These are phyloP conservation scores for Microctonus hyperodae DNA, from an alignment of 2,888 invertebrate species.

Conservation along the genomic window DNA sequence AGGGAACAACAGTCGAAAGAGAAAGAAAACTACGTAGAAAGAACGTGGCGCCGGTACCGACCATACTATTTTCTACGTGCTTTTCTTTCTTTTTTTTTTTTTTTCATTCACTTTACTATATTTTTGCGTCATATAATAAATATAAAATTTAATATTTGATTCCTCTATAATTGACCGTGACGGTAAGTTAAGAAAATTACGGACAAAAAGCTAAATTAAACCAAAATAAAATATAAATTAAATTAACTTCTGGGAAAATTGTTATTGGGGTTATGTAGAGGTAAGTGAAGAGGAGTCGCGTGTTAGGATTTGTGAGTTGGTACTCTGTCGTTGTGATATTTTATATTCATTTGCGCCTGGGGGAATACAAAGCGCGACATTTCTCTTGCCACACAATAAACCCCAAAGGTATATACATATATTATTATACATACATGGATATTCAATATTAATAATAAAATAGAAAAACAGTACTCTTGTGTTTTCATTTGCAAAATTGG, in stretches of 20 bases:
- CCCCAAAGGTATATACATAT: background rate
- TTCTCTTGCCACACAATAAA: constrained; percentile 19
- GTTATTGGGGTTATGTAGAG: too few species aligned
- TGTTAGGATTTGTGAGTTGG: constrained; percentile 11
- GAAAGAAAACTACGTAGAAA: constrained; percentile 37
- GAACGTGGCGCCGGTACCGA: constrained; percentile 24
- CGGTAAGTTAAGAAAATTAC: background rate
- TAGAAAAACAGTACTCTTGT: too few species aligned
- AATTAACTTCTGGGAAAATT: background rate
- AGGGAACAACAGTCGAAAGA: constrained; percentile 21
- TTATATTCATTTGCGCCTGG: constrained; percentile 16
- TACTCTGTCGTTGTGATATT: constrained; percentile 5
- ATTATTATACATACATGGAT: background rate
- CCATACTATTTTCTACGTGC: background rate
- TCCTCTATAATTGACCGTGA: background rate
- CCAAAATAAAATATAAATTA: background rate
- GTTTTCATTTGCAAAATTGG: too few species aligned
- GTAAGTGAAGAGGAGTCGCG: background rate
- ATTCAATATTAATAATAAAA: background rate
- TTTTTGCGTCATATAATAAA: too few species aligned
- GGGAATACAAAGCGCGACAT: constrained; percentile 29
- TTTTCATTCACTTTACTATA: background rate
- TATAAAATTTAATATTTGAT: too few species aligned
- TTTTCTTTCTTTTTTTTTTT: background rate
- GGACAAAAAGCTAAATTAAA: background rate